Conservation (phyloP, 1,140 invertebrate genomes). For the Drosophila triauraria region DNA sequence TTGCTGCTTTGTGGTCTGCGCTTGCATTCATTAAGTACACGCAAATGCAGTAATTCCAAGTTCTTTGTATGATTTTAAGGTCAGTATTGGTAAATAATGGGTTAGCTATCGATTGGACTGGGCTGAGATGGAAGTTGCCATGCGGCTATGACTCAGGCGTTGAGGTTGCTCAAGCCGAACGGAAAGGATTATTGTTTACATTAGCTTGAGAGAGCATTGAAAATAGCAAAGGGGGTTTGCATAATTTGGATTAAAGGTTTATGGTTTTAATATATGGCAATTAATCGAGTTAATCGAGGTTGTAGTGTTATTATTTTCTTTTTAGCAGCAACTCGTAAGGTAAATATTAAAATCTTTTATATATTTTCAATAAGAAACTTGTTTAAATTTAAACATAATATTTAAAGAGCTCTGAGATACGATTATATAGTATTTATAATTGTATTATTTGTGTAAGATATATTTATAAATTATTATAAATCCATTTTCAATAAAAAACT, state of each 20-base stretch:
- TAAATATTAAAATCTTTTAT: not conserved
- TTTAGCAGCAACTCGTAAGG: not conserved
- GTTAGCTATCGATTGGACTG: slow-evolving; percentile 15
- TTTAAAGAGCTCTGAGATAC: too few relatives aligned
- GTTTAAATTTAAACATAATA: too few relatives aligned
- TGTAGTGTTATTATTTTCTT: not conserved
- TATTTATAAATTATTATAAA: too few relatives aligned
- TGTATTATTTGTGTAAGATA: too few relatives aligned
- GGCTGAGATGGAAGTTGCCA: slow-evolving; percentile 1
- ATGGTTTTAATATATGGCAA: not conserved
- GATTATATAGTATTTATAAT: too few relatives aligned
- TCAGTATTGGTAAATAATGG: slow-evolving; percentile 38
- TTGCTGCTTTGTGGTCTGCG: slow-evolving; percentile 46
- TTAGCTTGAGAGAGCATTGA: not conserved
- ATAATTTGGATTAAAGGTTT: slow-evolving; percentile 11
- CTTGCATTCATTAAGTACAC: slow-evolving; percentile 71
- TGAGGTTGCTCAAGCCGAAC: slow-evolving; percentile 14
- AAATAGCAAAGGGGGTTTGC: not conserved
- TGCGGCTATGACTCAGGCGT: slow-evolving; percentile 12
- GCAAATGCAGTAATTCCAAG: slow-evolving; percentile 59
- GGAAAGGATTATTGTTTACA: slow-evolving; percentile 6
- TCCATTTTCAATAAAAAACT: too few relatives aligned
- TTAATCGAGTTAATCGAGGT: not conserved
- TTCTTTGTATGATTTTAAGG: slow-evolving; percentile 52
- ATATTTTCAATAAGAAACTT: too few relatives aligned